phyloP scores from a whole-genome alignment of 2,888 invertebrate species.

The Drosophila melanosoma region DNA sequence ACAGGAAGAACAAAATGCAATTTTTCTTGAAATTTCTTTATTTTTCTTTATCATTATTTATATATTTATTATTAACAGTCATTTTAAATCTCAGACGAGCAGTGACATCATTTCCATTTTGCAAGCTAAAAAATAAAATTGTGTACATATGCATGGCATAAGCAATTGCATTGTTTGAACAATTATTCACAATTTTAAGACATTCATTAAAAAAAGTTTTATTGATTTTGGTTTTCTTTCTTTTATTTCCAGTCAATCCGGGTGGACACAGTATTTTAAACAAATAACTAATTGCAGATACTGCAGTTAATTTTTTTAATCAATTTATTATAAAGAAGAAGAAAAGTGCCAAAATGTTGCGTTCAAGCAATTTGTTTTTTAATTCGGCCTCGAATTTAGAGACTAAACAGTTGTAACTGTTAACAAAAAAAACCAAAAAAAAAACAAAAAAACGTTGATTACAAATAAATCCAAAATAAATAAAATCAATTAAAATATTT shows the following conservation, averaged over 20 bases:
- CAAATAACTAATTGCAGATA: slow-evolving; percentile 34
- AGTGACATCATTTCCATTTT: slow-evolving; percentile 29
- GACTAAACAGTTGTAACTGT: slow-evolving; percentile 81
- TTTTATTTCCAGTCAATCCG: slow-evolving; percentile 55
- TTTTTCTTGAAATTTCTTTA: neutral
- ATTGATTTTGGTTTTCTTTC: slow-evolving; percentile 43
- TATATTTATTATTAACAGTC: neutral
- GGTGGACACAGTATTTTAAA: slow-evolving; percentile 14
- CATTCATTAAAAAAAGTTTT: slow-evolving; percentile 20
- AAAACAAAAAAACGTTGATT: neutral
- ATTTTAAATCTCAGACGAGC: neutral
- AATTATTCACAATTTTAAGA: neutral
- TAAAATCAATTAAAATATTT: slow-evolving; percentile 6
- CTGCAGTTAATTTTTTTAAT: neutral
- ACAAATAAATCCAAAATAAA: slow-evolving; percentile 12
- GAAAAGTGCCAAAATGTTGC: slow-evolving; percentile 74
- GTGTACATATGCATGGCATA: neutral
- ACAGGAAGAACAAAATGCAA: neutral
- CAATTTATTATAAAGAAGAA: neutral
- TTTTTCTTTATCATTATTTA: too few relatives aligned
- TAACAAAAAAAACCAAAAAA: slow-evolving; percentile 24
- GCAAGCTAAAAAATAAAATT: too few relatives aligned
- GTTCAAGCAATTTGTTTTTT: slow-evolving; percentile 74
- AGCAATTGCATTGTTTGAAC: neutral
- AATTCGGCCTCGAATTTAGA: slow-evolving; percentile 69